A percentile compares a stretch with the other conserved stretches of the same genome.
Conservation (phyloP, 2,888 invertebrate species). For the Melinopterus prodromus region DNA sequence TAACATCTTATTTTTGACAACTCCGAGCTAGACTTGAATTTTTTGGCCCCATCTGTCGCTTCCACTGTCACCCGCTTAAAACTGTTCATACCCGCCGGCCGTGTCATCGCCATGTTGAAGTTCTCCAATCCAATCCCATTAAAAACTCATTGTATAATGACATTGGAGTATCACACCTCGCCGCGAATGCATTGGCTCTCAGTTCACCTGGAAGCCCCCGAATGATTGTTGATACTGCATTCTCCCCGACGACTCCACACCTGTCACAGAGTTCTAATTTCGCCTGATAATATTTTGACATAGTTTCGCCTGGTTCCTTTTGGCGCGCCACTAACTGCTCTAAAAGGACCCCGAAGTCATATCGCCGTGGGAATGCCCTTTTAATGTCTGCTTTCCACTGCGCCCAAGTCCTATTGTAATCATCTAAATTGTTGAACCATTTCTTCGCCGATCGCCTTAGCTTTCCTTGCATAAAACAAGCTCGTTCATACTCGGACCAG, state of each 20-base stretch:
- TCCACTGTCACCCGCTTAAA: too few relatives aligned
- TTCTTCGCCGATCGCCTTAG: too few relatives aligned
- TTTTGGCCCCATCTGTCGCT: too few relatives aligned
- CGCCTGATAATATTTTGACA: constrained; percentile 48
- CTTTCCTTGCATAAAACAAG: too few relatives aligned
- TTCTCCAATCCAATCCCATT: constrained; percentile 29
- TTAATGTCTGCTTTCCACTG: constrained; percentile 43
- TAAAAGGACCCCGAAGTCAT: constrained; percentile 44
- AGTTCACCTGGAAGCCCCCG: constrained; percentile 34
- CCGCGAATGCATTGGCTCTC: constrained; percentile 34
- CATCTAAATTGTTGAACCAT: too few relatives aligned
- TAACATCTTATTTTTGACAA: too few relatives aligned
- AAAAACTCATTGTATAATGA: constrained; percentile 33
- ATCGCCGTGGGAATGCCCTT: constrained; percentile 41
- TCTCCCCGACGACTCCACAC: constrained; percentile 16
- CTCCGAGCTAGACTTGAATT: too few relatives aligned
- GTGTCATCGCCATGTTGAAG: constrained; percentile 28
- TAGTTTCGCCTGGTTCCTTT: constrained; percentile 45
- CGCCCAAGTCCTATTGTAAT: too few relatives aligned
- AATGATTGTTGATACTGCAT: constrained; percentile 31
- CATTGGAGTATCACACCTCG: constrained; percentile 28
- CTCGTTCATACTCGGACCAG: too few relatives aligned
- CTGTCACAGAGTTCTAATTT: constrained; percentile 42
- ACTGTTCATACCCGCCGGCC: too few relatives aligned
- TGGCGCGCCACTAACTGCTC: too few relatives aligned